phyloP scores from a whole-genome alignment of 2,888 invertebrate species.

The Agrilus mali region DNA sequence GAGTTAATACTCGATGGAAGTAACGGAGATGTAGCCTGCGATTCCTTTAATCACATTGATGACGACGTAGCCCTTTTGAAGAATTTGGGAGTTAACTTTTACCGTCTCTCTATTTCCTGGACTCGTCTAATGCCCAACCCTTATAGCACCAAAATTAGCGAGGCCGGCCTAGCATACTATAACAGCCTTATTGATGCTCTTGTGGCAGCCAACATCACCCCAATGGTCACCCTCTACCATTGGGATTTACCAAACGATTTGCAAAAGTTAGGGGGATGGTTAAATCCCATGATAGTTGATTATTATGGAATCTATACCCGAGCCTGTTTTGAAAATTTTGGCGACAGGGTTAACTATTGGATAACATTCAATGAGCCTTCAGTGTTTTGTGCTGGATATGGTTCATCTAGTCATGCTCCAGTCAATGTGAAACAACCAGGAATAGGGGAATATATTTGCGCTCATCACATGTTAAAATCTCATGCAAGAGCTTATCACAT shows the following conservation, averaged over 20 bases:
- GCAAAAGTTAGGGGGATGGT: constrained; percentile 48
- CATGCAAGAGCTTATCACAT: no score
- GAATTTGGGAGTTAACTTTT: constrained; percentile 41
- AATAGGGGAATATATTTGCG: no score
- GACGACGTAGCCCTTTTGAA: constrained; percentile 15
- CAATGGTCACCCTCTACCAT: constrained; percentile 28
- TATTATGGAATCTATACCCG: constrained; percentile 41
- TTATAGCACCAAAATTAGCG: constrained; percentile 48
- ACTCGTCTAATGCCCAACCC: constrained; percentile 52
- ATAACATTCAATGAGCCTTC: constrained; percentile 40
- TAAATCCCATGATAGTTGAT: constrained; percentile 41
- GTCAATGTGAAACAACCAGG: constrained; percentile 21
- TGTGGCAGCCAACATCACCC: constrained; percentile 28
- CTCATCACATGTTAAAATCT: no score
- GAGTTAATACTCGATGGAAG: no score
- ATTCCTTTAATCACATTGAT: no score
- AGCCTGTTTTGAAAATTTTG: constrained; percentile 23
- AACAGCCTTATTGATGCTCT: constrained; percentile 59
- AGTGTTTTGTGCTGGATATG: constrained; percentile 22
- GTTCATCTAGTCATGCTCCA: constrained; percentile 23
- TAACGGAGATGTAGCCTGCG: no score
- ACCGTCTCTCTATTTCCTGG: constrained; percentile 52
- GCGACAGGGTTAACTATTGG: constrained; percentile 33
- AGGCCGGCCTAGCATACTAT: constrained; percentile 60
- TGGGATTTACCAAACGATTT: constrained; percentile 21